Conservation (phyloP, 2,797 vertebrate genomes). For the Macropus fuliginosus region DNA sequence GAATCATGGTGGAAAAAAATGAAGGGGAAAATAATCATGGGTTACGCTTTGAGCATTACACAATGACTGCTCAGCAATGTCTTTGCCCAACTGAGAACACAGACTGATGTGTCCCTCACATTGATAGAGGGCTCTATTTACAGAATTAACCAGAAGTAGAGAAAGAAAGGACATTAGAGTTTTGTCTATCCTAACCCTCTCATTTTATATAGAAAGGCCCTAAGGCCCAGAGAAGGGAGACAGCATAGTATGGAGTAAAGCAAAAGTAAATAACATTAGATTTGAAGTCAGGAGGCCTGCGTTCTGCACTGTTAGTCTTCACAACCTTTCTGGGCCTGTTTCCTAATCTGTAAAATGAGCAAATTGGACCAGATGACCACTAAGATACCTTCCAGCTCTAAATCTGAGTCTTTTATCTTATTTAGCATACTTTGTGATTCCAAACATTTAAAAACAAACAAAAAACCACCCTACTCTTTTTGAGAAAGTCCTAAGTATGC, state of each 20-base stretch:
- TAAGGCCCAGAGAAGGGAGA: neutral
- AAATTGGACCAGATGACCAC: neutral
- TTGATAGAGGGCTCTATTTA: neutral
- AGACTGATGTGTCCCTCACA: neutral
- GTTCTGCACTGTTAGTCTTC: neutral
- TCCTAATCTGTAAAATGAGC: neutral
- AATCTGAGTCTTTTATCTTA: neutral
- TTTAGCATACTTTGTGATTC: neutral
- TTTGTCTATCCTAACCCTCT: neutral
- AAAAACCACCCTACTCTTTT: neutral
- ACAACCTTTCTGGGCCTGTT: neutral
- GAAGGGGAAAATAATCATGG: constrained; percentile 8
- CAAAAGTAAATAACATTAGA: neutral
- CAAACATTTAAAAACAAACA: neutral
- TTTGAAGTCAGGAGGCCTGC: neutral
- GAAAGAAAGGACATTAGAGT: neutral
- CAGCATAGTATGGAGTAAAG: neutral
- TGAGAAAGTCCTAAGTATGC: neutral
- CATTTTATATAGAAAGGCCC: neutral
- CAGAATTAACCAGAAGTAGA: neutral
- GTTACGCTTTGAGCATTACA: neutral
- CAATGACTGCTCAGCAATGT: too few relatives aligned
- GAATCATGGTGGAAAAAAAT: neutral
- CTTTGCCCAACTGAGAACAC: neutral
- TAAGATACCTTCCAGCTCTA: neutral